A percentile compares a stretch with the other conserved stretches of the same genome.
phyloP scores from a whole-genome alignment of 2,888 invertebrate genomes.

The Melangyna quadrimaculata region DNA sequence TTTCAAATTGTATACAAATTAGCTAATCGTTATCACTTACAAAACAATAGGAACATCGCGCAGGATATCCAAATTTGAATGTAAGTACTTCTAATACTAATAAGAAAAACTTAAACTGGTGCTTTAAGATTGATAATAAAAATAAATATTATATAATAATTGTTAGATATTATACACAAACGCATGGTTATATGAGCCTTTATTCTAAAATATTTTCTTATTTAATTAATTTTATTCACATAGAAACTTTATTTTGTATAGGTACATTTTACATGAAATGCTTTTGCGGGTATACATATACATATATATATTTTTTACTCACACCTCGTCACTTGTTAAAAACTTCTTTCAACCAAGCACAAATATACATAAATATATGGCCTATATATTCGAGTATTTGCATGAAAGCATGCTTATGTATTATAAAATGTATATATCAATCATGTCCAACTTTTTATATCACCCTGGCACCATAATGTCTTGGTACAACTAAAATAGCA shows the following conservation, averaged over 20 bases:
- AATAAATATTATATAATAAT: not conserved
- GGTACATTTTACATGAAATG: slow-evolving; percentile 42
- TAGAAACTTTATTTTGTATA: slow-evolving; percentile 43
- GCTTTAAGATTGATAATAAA: slow-evolving; percentile 65
- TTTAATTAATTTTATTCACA: slow-evolving; percentile 34
- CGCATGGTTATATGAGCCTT: slow-evolving; percentile 1
- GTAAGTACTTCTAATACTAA: not conserved
- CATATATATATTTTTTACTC: slow-evolving; percentile 15
- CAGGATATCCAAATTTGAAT: slow-evolving; percentile 4
- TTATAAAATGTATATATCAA: slow-evolving; percentile 12
- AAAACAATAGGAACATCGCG: not conserved
- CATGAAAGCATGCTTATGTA: not conserved
- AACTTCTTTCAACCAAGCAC: slow-evolving; percentile 41
- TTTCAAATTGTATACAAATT: not conserved
- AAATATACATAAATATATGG: slow-evolving; percentile 10
- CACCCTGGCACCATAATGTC: not conserved
- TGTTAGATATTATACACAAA: slow-evolving; percentile 18
- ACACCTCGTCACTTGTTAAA: slow-evolving; percentile 58
- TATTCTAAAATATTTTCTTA: slow-evolving; percentile 3
- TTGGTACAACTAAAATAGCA: not conserved
- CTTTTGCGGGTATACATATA: slow-evolving; percentile 50
- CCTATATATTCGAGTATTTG: not conserved
- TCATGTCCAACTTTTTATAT: slow-evolving; percentile 28
- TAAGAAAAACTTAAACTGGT: slow-evolving; percentile 58
- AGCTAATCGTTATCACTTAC: not conserved